A percentile compares a stretch with the other conserved stretches of the same genome.
Evolutionary conservation across 2,797 vertebrate species (phyloP).

Genomic region (Pangasius krempfi): DNA sequence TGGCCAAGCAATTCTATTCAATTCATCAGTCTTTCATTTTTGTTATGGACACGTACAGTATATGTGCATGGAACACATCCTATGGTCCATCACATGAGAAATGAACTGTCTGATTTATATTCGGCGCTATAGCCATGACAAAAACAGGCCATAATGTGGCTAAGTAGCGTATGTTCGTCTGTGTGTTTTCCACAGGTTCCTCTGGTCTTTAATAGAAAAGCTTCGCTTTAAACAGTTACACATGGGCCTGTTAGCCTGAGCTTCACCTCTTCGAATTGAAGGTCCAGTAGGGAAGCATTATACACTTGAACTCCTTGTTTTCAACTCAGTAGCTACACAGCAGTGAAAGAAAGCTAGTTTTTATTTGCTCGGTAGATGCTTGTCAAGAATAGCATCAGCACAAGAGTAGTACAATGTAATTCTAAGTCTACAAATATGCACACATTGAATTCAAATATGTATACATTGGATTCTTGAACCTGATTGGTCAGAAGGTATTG

Average conservation of each 20-base stretch:
- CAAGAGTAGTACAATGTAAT: not conserved
- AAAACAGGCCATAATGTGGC: conserved; percentile 16
- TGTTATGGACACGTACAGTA: not conserved
- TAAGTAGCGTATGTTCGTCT: not conserved
- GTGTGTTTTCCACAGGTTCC: not conserved
- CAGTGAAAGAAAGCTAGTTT: not conserved
- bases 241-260: not conserved
- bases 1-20: not conserved
- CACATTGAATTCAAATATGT: not conserved
- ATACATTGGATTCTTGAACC: not conserved
- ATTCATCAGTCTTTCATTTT: not conserved
- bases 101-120: conserved; percentile 8
- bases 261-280: not conserved
- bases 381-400: not conserved
- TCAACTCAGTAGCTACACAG: not conserved
- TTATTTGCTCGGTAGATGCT: not conserved
- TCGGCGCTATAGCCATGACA: not conserved
- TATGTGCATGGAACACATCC: not conserved
- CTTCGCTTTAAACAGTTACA: not conserved
- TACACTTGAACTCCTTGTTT: not conserved
- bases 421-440: not conserved
- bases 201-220: not conserved
- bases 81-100: not conserved
- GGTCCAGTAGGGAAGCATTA: not conserved
- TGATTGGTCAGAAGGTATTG: not conserved